phyloP scores from a whole-genome alignment of 2,888 invertebrate genomes.

The Troilus luridus region DNA sequence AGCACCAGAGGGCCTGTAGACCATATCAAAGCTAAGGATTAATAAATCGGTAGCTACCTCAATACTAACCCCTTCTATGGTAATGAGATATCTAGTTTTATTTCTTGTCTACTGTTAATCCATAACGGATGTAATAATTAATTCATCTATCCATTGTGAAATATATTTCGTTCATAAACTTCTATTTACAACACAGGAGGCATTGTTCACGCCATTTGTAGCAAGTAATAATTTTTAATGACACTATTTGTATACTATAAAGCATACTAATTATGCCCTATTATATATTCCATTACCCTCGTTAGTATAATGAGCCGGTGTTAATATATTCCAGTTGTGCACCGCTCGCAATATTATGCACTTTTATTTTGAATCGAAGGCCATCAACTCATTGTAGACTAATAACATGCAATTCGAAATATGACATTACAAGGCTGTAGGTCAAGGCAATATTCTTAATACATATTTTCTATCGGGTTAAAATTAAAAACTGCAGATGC shows the following conservation, averaged over 20 bases:
- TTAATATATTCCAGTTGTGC: conserved; percentile 11
- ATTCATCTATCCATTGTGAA: neutral
- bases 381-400: neutral
- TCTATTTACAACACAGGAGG: neutral
- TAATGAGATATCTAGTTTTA: neutral
- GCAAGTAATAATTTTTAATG: conserved; percentile 3
- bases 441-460: neutral
- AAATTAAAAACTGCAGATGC: neutral
- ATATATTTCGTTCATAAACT: neutral
- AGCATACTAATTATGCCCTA: neutral
- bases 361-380: conserved; percentile 17
- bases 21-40: no score
- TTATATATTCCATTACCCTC: conserved; percentile 24
- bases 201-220: neutral
- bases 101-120: neutral
- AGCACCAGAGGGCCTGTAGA: no score
- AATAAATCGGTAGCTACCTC: no score
- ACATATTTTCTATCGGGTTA: neutral
- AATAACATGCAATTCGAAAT: conserved; percentile 4
- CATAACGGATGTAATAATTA: neutral
- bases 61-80: no score
- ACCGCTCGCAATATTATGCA: neutral
- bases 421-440: conserved; percentile 10
- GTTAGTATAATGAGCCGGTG: conserved; percentile 5
- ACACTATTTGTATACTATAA: neutral